Evolutionary conservation across 2,888 invertebrate species (phyloP).

Genomic region (Aspidapion aeneum): DNA sequence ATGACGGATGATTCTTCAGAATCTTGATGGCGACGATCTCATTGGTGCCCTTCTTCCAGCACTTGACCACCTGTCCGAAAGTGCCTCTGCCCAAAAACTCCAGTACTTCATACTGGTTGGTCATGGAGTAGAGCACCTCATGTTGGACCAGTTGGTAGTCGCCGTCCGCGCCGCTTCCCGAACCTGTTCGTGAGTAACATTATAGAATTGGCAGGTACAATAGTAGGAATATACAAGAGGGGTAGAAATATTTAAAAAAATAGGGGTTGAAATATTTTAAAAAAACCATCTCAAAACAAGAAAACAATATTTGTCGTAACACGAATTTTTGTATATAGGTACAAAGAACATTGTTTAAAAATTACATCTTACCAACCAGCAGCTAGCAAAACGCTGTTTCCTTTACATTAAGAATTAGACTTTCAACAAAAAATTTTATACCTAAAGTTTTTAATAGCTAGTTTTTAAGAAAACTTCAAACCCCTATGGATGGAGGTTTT

Average conservation of each 20-base stretch:
- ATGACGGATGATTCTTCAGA: conserved; percentile 99
- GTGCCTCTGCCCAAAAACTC: conserved; percentile 99
- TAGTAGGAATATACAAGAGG: not conserved
- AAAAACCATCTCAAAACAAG: not conserved
- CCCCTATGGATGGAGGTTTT: too few species aligned
- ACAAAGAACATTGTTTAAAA: too few species aligned
- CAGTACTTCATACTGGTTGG: conserved; percentile 93
- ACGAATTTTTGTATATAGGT: too few species aligned
- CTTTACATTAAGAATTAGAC: too few species aligned
- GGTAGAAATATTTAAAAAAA: not conserved
- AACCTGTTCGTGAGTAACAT: conserved; percentile 55
- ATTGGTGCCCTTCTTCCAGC: conserved; percentile 99
- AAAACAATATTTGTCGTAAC: too few species aligned
- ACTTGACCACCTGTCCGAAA: conserved; percentile 99
- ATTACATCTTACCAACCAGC: too few species aligned
- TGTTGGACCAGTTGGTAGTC: conserved; percentile 99
- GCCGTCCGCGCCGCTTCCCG: conserved; percentile 87
- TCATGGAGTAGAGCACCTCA: conserved; percentile 95
- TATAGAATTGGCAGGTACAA: not conserved
- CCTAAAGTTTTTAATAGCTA: too few species aligned
- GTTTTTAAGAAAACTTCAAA: too few species aligned
- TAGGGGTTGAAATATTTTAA: not conserved
- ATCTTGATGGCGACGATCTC: conserved; percentile 99
- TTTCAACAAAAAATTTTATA: too few species aligned
- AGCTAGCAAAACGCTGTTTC: too few species aligned